Percentiles rank a stretch among this genome's conserved stretches.
Conservation (phyloP, 2,888 invertebrate genomes). For the Sinohyriopsis cumingii region DNA sequence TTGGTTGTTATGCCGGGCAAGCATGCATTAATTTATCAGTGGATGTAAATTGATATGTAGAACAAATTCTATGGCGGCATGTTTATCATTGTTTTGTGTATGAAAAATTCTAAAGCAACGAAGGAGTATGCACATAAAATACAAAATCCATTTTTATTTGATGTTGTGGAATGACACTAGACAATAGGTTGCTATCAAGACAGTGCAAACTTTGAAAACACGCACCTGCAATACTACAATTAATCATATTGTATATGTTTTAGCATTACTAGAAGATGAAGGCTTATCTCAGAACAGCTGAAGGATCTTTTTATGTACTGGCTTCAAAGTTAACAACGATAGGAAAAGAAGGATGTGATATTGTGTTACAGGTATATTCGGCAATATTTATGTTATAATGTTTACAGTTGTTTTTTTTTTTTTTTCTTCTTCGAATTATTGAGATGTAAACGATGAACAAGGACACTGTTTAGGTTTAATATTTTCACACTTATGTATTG, state of each 20-base stretch:
- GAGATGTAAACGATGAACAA: too few species aligned
- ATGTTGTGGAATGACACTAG: slow-evolving; percentile 2
- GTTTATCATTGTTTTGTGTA: slow-evolving; percentile 2
- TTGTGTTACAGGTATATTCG: slow-evolving; percentile 67
- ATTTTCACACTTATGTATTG: too few species aligned
- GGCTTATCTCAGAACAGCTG: slow-evolving; percentile 65
- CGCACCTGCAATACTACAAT: too few species aligned
- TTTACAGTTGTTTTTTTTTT: not conserved
- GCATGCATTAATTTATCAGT: slow-evolving; percentile 38
- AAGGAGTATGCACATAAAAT: slow-evolving; percentile 4
- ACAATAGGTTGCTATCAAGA: slow-evolving; percentile 5
- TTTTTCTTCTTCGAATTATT: not conserved
- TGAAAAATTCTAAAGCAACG: slow-evolving; percentile 5
- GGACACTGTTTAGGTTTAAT: too few species aligned
- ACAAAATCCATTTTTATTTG: not conserved
- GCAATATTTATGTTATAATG: not conserved
- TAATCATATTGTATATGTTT: too few species aligned
- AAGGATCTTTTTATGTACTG: slow-evolving; percentile 63
- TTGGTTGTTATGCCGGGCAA: slow-evolving; percentile 57
- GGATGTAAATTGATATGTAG: slow-evolving; percentile 34
- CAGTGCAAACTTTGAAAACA: not conserved
- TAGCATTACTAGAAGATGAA: slow-evolving; percentile 51
- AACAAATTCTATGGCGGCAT: not conserved
- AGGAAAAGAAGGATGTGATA: slow-evolving; percentile 71
- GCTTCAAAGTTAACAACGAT: slow-evolving; percentile 70